A percentile compares a stretch with the other conserved stretches of the same genome.
phyloP scores from a whole-genome alignment of 2,113 vertebrate species.

The crab-eating macaque (Macaca fascicularis) region DNA sequence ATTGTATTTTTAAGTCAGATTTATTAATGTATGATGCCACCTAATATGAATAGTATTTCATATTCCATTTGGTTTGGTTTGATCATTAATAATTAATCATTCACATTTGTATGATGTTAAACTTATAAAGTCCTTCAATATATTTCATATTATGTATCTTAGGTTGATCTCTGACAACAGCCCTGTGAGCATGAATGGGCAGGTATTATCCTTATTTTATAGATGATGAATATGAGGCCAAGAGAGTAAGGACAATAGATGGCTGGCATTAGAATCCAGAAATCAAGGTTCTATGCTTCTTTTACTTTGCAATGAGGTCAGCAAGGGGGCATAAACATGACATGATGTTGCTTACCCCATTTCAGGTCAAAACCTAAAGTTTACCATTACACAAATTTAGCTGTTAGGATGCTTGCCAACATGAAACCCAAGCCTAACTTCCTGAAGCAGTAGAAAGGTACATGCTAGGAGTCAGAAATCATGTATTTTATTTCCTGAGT shows the following conservation, averaged over 20 bases:
- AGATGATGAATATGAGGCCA: constrained; percentile 1
- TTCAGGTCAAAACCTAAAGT: background rate
- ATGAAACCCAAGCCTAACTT: constrained; percentile 36
- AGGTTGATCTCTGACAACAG: background rate
- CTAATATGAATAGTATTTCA: constrained; percentile 11
- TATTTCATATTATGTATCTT: constrained; percentile 19
- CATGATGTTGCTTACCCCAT: background rate
- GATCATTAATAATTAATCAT: background rate
- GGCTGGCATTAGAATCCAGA: background rate
- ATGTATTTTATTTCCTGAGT: background rate
- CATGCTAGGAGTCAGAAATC: background rate
- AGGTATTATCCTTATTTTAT: constrained; percentile 1
- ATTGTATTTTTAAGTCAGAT: constrained; percentile 1
- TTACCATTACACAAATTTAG: background rate
- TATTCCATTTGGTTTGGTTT: constrained; percentile 36
- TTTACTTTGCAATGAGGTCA: constrained; percentile 37
- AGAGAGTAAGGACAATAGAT: background rate
- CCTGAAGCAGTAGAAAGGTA: background rate
- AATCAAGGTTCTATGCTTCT: background rate
- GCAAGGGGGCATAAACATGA: constrained; percentile 1
- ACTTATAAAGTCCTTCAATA: constrained; percentile 16
- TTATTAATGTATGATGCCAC: constrained; percentile 22
- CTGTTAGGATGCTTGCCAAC: constrained; percentile 12
- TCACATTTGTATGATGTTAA: constrained; percentile 36
- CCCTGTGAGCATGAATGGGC: background rate